Evolutionary conservation across 2,888 invertebrate species (phyloP), one percentile per base, ranked within the genome.

Genomic region (Epinotia demarniana): DNA sequence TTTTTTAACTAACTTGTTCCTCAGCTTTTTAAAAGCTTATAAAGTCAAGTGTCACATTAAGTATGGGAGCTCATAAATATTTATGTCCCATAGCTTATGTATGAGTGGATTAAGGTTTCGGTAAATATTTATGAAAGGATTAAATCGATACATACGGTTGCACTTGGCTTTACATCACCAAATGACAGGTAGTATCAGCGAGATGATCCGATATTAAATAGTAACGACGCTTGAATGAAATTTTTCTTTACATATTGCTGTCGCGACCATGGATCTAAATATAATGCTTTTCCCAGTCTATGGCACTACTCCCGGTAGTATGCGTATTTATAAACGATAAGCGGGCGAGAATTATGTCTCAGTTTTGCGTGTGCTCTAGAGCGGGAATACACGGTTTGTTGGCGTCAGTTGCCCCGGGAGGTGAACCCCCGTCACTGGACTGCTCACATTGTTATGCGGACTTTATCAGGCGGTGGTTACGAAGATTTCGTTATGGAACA

Each of bases 401-500:
- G 77, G 80, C 84, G 77, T 71, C 81, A 81, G 81, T 79, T 78
- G 77, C 79, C 82, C 80, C 82, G 81, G 62, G 79, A 77, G 78
- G 83, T 82, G 73, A 80, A 84, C 79, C 81, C 80, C 71, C 78
- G 77, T 71, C 79, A 76, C 72, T 57, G 78, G 39, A 23, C 46
- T 60, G 43, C 46, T 60, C 43, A 60, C 39, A 80, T 77, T 86
- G 87, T 86, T 84, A 91, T 90, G 89, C 89, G 91, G 80, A 82
- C 84, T 76, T 82, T 88, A 67, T 84, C 89, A 53, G 85, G 84
- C 79, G 82, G 85, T 81, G 89, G 89, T 78, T 93, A 89, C 83
- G 85, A 91, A 75, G 88, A 90, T 75, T 92, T 93, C 85, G 84
- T 92, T 53, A 93, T 93, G 93, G 92, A 92, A 83, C 85, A 86